These are phyloP conservation scores for Lepeophtheirus nordmannii DNA, from an alignment of 2,888 invertebrate species.

Conservation along the genomic window DNA sequence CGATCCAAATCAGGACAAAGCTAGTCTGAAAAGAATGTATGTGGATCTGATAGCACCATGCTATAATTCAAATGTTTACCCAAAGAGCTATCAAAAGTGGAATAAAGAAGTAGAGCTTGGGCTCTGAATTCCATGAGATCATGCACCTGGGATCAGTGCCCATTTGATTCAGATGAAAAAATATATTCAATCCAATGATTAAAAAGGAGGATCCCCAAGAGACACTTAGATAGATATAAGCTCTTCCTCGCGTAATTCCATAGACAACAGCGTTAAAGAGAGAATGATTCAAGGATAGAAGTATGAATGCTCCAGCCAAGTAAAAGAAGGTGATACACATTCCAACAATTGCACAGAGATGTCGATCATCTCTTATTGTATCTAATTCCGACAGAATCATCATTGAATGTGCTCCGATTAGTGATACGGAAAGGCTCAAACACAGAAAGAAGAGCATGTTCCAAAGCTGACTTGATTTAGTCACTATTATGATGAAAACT, in stretches of 20 bases:
- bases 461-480: not conserved
- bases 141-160: constrained; percentile 28
- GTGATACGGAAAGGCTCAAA: not conserved
- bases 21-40: not conserved
- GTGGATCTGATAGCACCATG: too few relatives aligned
- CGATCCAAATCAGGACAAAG: not conserved
- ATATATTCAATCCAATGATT: constrained; percentile 23
- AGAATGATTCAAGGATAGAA: constrained; percentile 26
- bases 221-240: constrained; percentile 26
- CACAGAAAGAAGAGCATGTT: not conserved
- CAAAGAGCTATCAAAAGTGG: not conserved
- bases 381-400: constrained; percentile 17
- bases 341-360: constrained; percentile 27
- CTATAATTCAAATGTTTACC: not conserved
- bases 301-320: constrained; percentile 26
- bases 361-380: constrained; percentile 23
- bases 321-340: constrained; percentile 27
- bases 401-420: not conserved
- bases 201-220: constrained; percentile 26
- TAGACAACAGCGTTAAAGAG: constrained; percentile 27
- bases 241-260: constrained; percentile 27
- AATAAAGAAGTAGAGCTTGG: not conserved
- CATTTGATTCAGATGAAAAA: constrained; percentile 25
- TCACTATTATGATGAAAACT: not conserved
- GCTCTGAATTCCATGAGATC: constrained; percentile 25